Percentiles rank a stretch among this genome's conserved stretches.
phyloP scores from a whole-genome alignment of 2,797 vertebrate species.

The Manis crassicaudata region DNA sequence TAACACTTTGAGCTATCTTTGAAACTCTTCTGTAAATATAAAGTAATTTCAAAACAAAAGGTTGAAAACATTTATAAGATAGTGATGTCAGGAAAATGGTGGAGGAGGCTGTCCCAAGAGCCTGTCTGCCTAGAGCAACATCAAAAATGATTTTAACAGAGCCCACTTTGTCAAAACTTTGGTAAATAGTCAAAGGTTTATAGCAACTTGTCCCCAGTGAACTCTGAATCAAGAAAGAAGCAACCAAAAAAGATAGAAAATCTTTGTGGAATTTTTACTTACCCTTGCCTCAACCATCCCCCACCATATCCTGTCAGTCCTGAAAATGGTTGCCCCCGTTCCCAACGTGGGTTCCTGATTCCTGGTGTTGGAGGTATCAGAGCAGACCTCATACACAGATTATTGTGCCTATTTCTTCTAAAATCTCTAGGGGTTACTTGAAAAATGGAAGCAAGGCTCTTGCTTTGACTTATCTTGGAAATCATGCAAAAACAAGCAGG shows the following conservation, averaged over 20 bases:
- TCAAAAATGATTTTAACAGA: not conserved
- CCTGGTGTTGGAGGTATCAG: not conserved
- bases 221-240: not conserved
- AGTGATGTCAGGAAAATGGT: not conserved
- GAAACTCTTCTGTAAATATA: not conserved
- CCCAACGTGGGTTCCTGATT: not conserved
- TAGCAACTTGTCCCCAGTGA: not conserved
- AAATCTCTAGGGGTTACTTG: not conserved
- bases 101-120: not conserved
- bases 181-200: not conserved
- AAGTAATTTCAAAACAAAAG: not conserved
- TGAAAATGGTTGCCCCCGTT: not conserved
- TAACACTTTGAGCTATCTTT: not conserved
- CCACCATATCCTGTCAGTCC: not conserved
- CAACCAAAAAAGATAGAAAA: not conserved
- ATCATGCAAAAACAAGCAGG: not conserved
- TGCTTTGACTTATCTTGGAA: not conserved
- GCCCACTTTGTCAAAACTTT: not conserved
- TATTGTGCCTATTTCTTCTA: not conserved
- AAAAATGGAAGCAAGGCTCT: not conserved
- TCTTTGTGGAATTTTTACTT: not conserved
- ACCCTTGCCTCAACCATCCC: rapidly evolving
- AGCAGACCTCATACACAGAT: not conserved
- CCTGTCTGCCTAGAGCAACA: not conserved
- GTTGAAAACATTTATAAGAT: not conserved